Evolutionary conservation across 2,113 vertebrate species (phyloP).

Genomic region (Callipepla californica): DNA sequence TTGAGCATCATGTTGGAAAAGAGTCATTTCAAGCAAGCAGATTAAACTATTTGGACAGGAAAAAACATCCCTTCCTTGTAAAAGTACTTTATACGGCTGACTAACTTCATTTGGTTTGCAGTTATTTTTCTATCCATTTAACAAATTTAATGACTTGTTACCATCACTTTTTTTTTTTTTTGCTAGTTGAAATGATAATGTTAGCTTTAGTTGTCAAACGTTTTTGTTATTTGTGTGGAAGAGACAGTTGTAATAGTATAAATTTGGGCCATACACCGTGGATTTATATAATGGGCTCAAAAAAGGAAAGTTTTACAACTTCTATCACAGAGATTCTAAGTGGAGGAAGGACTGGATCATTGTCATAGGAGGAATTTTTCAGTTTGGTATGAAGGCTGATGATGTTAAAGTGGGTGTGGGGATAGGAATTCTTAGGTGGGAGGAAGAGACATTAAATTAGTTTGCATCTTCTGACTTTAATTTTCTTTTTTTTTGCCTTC

Average conservation of each 20-base stretch:
- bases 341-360: neutral
- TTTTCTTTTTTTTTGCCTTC: neutral
- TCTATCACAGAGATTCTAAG: neutral
- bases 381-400: neutral
- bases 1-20: neutral
- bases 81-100: neutral
- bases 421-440: neutral
- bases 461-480: neutral
- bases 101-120: neutral
- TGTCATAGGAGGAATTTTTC: neutral
- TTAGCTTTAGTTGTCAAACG: neutral
- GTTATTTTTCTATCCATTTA: neutral
- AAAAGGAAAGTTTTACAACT: neutral
- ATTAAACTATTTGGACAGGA: neutral
- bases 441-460: neutral
- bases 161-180: neutral
- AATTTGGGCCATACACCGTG: neutral
- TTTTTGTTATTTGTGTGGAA: neutral
- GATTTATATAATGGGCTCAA: neutral
- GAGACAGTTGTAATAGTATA: neutral
- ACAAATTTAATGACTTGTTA: neutral
- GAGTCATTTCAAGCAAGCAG: neutral
- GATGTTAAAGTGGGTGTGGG: neutral
- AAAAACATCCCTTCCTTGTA: neutral
- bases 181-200: neutral